These are phyloP conservation scores for Nerophis ophidion DNA, from an alignment of 2,113 vertebrate genomes.

Conservation along the genomic window DNA sequence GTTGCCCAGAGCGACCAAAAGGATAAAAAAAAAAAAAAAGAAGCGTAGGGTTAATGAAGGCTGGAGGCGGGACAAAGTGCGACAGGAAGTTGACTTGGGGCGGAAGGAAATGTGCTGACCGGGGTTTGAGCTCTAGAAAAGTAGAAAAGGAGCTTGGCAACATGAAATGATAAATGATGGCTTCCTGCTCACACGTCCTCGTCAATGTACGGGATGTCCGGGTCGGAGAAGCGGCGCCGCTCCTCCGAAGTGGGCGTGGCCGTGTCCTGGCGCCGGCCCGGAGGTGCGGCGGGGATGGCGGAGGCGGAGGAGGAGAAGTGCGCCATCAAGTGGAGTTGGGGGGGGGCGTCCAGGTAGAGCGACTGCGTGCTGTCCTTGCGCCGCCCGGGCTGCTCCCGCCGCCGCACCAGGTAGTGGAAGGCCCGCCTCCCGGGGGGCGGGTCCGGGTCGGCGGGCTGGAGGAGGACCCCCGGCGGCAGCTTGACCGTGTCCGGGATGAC, in stretches of 20 bases:
- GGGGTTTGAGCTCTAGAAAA: conserved; percentile 40
- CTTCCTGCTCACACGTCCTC: conserved; percentile 37
- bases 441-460: conserved; percentile 27
- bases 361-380: conserved; percentile 83
- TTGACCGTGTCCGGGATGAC: conserved; percentile 82
- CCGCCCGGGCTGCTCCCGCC: conserved; percentile 73
- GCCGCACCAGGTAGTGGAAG: conserved; percentile 28
- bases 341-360: conserved; percentile 71
- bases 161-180: conserved; percentile 6
- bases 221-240: conserved; percentile 84
- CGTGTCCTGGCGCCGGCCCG: background rate
- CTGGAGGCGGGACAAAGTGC: conserved; percentile 60
- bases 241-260: conserved; percentile 34
- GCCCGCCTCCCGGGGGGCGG: background rate
- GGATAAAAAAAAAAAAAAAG: conserved; percentile 1
- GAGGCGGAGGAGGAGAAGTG: conserved; percentile 37
- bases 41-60: conserved; percentile 44
- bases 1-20: background rate
- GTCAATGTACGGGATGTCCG: conserved; percentile 65
- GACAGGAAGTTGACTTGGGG: conserved; percentile 39
- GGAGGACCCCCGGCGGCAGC: conserved; percentile 71
- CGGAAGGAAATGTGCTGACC: conserved; percentile 11
- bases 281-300: conserved; percentile 31
- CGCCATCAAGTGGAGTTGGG: no score
- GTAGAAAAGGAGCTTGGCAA: conserved; percentile 74